These are phyloP conservation scores for Brachionichthys hirsutus DNA, from an alignment of 2,113 vertebrate genomes.

Conservation along the genomic window DNA sequence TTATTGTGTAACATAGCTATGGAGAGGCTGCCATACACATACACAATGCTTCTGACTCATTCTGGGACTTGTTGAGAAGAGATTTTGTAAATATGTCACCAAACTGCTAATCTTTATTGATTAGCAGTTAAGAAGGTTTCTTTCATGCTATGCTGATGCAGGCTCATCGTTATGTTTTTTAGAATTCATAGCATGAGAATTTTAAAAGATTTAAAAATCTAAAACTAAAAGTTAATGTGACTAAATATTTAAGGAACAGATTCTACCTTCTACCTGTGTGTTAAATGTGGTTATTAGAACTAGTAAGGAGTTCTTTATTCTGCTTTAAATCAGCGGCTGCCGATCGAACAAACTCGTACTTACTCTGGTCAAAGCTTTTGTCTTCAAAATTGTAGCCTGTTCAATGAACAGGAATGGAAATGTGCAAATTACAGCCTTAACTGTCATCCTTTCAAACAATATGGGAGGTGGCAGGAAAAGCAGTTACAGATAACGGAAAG, in stretches of 20 bases:
- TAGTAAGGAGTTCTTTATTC: too few species aligned
- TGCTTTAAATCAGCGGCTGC: too few species aligned
- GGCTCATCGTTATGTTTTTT: constrained; percentile 13
- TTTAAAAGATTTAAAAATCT: not conserved
- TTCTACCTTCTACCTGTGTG: constrained; percentile 4
- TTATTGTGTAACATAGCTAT: constrained; percentile 13
- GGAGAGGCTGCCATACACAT: too few species aligned
- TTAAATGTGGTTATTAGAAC: not conserved
- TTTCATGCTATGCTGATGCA: constrained; percentile 27
- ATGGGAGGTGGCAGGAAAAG: too few species aligned
- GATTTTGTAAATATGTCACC: constrained; percentile 12
- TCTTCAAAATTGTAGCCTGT: too few species aligned
- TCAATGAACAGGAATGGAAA: too few species aligned
- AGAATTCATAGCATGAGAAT: constrained; percentile 1
- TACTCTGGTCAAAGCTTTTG: not conserved
- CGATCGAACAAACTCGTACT: not conserved
- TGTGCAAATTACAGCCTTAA: not conserved
- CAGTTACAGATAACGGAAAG: too few species aligned
- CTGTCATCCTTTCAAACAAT: too few species aligned
- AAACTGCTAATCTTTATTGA: not conserved
- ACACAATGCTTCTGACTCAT: constrained; percentile 13
- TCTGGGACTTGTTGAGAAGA: not conserved
- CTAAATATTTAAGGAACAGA: constrained; percentile 4
- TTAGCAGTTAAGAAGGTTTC: constrained; percentile 8
- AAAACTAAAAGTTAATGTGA: not conserved